Base-by-base conservation (phyloP, 2,888 invertebrate species). In the Acrobasis consociella region DNA sequence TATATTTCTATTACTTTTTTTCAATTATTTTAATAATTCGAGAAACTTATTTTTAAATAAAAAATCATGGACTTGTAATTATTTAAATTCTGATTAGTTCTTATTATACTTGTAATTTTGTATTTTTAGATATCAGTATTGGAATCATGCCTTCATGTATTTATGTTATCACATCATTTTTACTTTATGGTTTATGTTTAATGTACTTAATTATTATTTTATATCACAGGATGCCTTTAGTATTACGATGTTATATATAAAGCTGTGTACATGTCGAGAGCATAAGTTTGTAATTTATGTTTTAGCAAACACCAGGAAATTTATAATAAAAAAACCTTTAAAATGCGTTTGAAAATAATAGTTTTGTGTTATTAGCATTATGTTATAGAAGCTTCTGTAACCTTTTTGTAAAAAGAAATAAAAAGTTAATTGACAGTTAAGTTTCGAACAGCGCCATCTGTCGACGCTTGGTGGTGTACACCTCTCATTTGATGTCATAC, bases 161-260 rank as follows among this genome's bases (percentile, higher is more conserved):
- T 59, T 59, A 59, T 59, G 59, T 59, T 59, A 59, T 59, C 58
- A 58, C 58, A 58, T 37, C 49, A 49, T 59, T 50, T 60, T 22
- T 60, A 52, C 50, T 17, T 50, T 50, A 51, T 52, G 38, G 51
- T 60, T 55, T 50, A 51, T 52, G 38, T 60, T 60, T 55, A 62
- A 62, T 62, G 62, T 62, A 62, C 62, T 62, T 62, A 62, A 62
- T 55, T 62, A 17, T 38, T 50, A 53, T 61, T 61, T 53, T 61
- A 49, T 62, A 62, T 62, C 55, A 62, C 55, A 42, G 55, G 55
- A 49, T 55, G 62, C 62, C 62, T 62, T 53, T 62, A 62, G 53
- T 62, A 55, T 62, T 61, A 61, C 15, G 49, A 42, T 59, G 49
- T 59, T 59, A 31, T 58, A 49, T 16, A 56, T 56, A 42, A 56